These are phyloP conservation scores for Eulemur mongoz DNA, from an alignment of 2,797 vertebrate genomes.

Conservation along the genomic window DNA sequence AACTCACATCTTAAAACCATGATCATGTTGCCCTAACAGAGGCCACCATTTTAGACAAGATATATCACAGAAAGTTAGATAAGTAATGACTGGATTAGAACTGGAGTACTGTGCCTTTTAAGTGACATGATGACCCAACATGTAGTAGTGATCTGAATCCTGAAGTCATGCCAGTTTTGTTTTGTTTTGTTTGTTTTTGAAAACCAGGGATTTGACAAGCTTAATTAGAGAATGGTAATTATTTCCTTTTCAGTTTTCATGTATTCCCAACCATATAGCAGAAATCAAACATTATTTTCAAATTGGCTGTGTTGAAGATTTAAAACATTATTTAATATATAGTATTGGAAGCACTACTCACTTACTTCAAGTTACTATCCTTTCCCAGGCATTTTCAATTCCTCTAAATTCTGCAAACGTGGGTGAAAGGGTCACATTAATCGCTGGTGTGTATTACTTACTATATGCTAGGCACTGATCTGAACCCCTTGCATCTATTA, in stretches of 20 bases:
- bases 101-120: neutral
- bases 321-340: neutral
- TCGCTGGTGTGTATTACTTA: neutral
- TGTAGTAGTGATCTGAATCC: neutral
- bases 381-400: neutral
- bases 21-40: neutral
- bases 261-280: neutral
- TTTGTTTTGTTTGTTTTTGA: neutral
- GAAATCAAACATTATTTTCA: conserved; percentile 32
- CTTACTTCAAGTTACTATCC: neutral
- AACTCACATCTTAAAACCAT: neutral
- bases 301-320: neutral
- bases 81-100: neutral
- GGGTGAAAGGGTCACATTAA: neutral
- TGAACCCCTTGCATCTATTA: neutral
- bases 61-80: neutral
- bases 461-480: neutral
- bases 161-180: neutral
- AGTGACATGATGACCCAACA: neutral
- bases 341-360: neutral
- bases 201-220: neutral
- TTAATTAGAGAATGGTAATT: neutral
- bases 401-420: conserved; percentile 18
- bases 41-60: neutral
- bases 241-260: neutral